phyloP scores from a whole-genome alignment of 2,797 vertebrate species.

The Syndactyla subalaris region DNA sequence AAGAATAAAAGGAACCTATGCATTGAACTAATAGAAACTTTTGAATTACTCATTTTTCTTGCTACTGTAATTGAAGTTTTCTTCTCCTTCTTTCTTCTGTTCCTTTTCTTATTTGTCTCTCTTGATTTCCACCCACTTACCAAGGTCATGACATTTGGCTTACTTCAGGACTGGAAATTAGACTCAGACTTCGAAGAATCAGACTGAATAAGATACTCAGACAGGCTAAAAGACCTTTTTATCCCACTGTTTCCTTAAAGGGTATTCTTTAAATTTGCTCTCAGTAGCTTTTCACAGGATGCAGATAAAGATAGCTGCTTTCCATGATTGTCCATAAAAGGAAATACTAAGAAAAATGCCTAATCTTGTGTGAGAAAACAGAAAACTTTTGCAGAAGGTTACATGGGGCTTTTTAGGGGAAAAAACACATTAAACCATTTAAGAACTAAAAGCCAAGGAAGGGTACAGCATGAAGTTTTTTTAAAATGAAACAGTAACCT shows the following conservation, averaged over 20 bases:
- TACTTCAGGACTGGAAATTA: constrained; percentile 18
- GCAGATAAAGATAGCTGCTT: constrained; percentile 5
- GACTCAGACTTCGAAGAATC: constrained; percentile 24
- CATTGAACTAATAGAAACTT: neutral
- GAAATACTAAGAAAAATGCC: neutral
- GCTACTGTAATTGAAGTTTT: neutral
- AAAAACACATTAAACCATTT: neutral
- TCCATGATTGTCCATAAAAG: neutral
- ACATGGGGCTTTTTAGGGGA: neutral
- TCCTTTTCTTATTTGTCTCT: constrained; percentile 28
- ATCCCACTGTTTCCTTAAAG: neutral
- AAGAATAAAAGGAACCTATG: neutral
- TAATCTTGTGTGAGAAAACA: neutral
- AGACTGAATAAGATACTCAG: neutral
- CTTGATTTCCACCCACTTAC: constrained; percentile 43
- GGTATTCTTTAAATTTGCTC: neutral
- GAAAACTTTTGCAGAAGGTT: neutral
- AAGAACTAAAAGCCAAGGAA: neutral
- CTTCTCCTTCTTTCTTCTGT: neutral
- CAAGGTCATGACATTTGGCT: neutral
- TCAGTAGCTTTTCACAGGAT: neutral
- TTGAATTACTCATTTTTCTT: constrained; percentile 14
- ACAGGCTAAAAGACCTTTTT: neutral
- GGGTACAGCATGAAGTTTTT: neutral
- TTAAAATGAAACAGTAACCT: neutral